A percentile compares a stretch with the other conserved stretches of the same genome.
Conservation (phyloP, 30 jellyfish, hydroid and myxozoan genomes). For the Catostylus mosaicus region DNA sequence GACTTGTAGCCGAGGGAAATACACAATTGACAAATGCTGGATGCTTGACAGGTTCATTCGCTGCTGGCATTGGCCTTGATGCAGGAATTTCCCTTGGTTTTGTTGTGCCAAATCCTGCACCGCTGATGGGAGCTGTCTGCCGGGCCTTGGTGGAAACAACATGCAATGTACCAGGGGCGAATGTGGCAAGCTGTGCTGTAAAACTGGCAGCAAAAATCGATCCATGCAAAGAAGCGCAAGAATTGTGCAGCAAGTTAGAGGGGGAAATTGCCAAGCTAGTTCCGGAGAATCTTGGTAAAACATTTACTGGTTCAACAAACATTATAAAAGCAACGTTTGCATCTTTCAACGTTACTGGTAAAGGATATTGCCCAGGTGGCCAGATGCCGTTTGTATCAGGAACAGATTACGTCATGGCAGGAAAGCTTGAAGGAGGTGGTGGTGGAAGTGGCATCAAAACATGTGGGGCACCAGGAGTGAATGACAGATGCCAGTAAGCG, state of each 20-base stretch:
- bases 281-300: constrained; percentile 19
- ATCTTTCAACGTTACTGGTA: no score
- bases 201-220: neutral
- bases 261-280: no score
- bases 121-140: no score
- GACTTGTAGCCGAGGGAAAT: constrained; percentile 34
- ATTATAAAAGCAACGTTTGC: no score
- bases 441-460: no score
- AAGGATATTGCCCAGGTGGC: no score
- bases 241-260: constrained; percentile 11
- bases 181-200: neutral
- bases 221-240: constrained; percentile 39
- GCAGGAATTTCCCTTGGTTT: constrained; percentile 26
- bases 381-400: no score
- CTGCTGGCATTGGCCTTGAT: constrained; percentile 45
- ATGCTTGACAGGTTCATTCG: constrained; percentile 14
- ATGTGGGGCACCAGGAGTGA: no score
- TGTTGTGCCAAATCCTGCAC: constrained; percentile 14
- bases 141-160: no score
- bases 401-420: no score
- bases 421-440: no score
- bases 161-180: neutral
- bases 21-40: neutral
- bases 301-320: constrained; percentile 12
- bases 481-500: no score